Base-by-base conservation (phyloP, 2,797 vertebrate species). In the Microctenopoma steveboyesi region DNA sequence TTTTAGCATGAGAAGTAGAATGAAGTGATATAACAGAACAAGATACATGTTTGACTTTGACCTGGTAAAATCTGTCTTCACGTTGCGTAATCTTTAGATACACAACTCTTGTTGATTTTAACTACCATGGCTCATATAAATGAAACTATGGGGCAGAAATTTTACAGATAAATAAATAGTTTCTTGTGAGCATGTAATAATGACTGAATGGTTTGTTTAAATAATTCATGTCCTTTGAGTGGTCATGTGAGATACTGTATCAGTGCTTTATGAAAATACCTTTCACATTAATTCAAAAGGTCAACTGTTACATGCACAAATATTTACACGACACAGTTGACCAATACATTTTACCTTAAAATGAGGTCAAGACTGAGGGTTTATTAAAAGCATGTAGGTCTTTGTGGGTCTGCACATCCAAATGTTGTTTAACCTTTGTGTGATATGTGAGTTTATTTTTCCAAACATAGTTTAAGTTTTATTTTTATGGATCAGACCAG, bases 91-190 rank as follows among this genome's bases (percentile, higher is more conserved):
- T 73, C 70, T 53, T 18, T 79, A 49, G 80, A 54, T 77, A 22
- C 49, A 76, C 30, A 88, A 76, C 66, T 76, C 7, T 78, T 46
- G 60, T 62, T 64, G 43, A 69, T 47, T 74, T 64, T 8, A 7
- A 16, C 15, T 14, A 10, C 40, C 8, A 7, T 28, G 66, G 16
- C 15, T n/a, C 33, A 6, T 46, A 67, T 40, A 45, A 35, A 42
- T 0, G 7, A 57, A 40, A 46, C 13, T 4, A 28, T 14, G 39
- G 12, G 22, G 27, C 10, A 8, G 2, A 35, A 22, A 9, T 45
- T 58, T 62, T 1, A 55, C 25, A 8, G n/a, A 6, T n/a, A 30
- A 59, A 30, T 6, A 30, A 7, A 33, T 33, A 33, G 30, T 60
- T 45, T 77, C 12, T 55, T 61, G 54, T 45, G 30, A 16, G 30